These are phyloP conservation scores for Sclerurus mexicanus DNA, from an alignment of 2,113 vertebrate genomes.

Conservation along the genomic window DNA sequence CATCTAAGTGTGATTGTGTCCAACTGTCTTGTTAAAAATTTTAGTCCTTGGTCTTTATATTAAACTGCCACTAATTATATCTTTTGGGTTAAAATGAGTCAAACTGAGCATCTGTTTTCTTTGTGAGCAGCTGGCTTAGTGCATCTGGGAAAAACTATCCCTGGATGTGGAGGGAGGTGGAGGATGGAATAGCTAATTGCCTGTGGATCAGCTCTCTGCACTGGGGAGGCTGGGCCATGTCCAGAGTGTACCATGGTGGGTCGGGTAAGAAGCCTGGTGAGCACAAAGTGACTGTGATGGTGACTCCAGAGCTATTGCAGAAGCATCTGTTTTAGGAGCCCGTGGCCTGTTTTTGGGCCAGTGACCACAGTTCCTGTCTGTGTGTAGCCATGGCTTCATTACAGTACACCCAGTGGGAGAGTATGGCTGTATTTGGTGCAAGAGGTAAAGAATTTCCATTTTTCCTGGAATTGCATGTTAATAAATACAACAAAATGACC, in stretches of 20 bases:
- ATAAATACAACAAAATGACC: neutral
- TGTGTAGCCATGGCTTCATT: neutral
- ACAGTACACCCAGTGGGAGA: neutral
- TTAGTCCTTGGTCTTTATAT: neutral
- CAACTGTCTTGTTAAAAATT: neutral
- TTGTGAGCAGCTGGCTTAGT: slow-evolving; percentile 33
- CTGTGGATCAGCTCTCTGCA: neutral
- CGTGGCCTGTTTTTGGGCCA: neutral
- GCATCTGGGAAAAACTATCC: neutral
- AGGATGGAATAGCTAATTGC: neutral
- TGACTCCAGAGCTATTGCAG: neutral
- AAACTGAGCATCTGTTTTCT: slow-evolving; percentile 13
- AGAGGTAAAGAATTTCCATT: neutral
- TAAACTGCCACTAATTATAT: slow-evolving; percentile 1
- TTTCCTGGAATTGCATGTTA: neutral
- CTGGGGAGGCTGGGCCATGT: neutral
- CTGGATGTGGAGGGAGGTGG: neutral
- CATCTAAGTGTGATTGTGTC: neutral
- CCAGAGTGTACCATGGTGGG: neutral
- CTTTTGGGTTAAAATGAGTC: slow-evolving; percentile 34
- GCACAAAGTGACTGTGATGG: neutral
- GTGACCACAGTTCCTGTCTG: neutral
- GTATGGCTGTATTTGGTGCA: neutral
- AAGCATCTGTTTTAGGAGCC: neutral
- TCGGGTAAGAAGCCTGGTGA: neutral